Evolutionary conservation across 2,797 vertebrate species (phyloP), one percentile per base, ranked within the genome.

Genomic region (Typhlichthys eigenmanni): DNA sequence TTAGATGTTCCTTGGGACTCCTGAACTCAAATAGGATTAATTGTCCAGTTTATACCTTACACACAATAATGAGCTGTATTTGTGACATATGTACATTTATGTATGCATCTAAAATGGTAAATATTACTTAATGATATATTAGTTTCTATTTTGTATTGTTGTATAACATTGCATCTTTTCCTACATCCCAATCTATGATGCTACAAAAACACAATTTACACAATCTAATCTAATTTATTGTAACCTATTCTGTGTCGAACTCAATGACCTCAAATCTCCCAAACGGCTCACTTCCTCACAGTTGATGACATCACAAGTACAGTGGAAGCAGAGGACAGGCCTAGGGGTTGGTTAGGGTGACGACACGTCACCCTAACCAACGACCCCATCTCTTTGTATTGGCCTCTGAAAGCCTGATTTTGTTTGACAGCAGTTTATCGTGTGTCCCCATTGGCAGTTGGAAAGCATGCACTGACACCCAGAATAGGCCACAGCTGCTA

Each of bases 391-490:
- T 76, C 72, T 76, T 71, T 59, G 78, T 72, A 46, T 46, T 52
- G 78, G 63, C 56, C 19, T 34, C 68, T 71, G 66, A 72, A 89
- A 92, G 85, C 76, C 74, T 81, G 79, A 66, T 63, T 80, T 63
- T 69, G 80, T 80, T 85, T 79, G 89, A 85, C 81, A 83, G 84
- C 76, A 80, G 83, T 85, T 94, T 89, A 91, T 79, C 80, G 89
- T 85, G 84, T 72, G 83, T 1, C 63, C 63, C 72, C 45, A 34
- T 74, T 78, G 86, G 84, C 78, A 84, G 76, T 0, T 68, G 69
- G 81, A 72, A 82, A 80, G 82, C 81, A 83, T 63, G 76, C 83
- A 75, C 70, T 0, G 47, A 49, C 58, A 79, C 91, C 91, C 90
- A 94, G 86, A 93, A 93, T 87, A 95, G 91, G 71, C 51, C n/a